Evolutionary conservation across 2,888 invertebrate genomes (phyloP).

Genomic region (Celastrina argiolus): DNA sequence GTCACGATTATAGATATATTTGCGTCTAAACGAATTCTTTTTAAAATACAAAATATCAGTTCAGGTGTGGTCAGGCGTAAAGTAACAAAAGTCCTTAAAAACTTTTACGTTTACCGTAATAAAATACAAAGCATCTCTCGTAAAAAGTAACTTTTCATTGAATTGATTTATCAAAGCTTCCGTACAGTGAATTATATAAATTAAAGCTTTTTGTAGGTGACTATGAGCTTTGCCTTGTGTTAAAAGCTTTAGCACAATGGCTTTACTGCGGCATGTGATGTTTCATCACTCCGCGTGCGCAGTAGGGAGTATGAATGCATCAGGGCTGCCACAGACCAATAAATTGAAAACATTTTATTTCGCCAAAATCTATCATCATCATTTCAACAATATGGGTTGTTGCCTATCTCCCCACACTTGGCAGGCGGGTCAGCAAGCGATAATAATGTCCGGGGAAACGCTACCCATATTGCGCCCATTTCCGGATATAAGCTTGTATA

Average conservation of each 20-base stretch:
- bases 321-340: neutral
- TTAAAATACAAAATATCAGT: too few species aligned
- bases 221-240: slow-evolving; percentile 9
- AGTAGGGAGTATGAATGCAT: slow-evolving; percentile 2
- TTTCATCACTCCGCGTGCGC: slow-evolving; percentile 26
- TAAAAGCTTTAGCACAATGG: slow-evolving; percentile 6
- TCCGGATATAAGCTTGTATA: too few species aligned
- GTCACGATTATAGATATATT: too few species aligned
- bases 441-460: too few species aligned
- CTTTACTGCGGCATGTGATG: slow-evolving; percentile 2
- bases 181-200: neutral
- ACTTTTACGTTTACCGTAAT: neutral
- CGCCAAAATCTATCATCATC: too few species aligned
- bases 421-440: too few species aligned
- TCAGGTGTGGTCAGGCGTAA: too few species aligned
- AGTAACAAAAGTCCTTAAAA: neutral
- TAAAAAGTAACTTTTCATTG: neutral
- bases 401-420: too few species aligned
- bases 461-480: too few species aligned
- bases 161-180: neutral
- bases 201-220: slow-evolving; percentile 12
- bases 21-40: too few species aligned
- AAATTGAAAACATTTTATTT: too few species aligned
- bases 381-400: too few species aligned
- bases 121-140: neutral